Conservation (phyloP, 2,797 vertebrate species). For the Chiloscyllium punctatum region DNA sequence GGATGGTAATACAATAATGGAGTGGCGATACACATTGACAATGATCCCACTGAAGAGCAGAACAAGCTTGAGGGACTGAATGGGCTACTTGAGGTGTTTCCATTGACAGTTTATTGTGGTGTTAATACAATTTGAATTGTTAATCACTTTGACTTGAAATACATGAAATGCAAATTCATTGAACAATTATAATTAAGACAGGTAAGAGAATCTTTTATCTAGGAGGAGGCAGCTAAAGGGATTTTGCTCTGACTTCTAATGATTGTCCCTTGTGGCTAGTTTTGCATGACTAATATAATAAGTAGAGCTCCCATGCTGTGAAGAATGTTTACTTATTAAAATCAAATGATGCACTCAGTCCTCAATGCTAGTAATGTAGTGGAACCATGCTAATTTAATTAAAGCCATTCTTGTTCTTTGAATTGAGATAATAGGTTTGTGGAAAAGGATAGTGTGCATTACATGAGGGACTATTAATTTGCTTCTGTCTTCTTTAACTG, state of each 20-base stretch:
- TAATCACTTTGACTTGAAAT: not conserved
- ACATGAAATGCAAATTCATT: not conserved
- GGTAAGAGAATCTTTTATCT: not conserved
- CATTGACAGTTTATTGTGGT: not conserved
- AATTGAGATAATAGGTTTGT: not conserved
- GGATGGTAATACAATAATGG: not conserved
- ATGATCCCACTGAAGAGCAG: not conserved
- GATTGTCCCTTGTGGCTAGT: not conserved
- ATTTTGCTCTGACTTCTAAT: not conserved
- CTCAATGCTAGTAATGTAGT: not conserved
- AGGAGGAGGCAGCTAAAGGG: not conserved
- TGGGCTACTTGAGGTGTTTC: not conserved
- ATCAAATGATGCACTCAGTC: constrained; percentile 3
- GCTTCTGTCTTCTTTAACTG: not conserved
- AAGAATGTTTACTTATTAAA: constrained; percentile 29
- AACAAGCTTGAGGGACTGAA: not conserved
- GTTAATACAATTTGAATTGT: no score
- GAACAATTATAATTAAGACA: constrained; percentile 8
- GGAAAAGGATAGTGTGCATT: not conserved
- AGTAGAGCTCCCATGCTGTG: constrained; percentile 13
- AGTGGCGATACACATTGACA: not conserved
- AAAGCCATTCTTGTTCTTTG: constrained; percentile 10
- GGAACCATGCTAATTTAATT: constrained; percentile 30
- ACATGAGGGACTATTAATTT: not conserved
- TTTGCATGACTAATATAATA: constrained; percentile 15